phyloP scores from a whole-genome alignment of 1,140 invertebrate species.

The Rhagoletis zephyria region DNA sequence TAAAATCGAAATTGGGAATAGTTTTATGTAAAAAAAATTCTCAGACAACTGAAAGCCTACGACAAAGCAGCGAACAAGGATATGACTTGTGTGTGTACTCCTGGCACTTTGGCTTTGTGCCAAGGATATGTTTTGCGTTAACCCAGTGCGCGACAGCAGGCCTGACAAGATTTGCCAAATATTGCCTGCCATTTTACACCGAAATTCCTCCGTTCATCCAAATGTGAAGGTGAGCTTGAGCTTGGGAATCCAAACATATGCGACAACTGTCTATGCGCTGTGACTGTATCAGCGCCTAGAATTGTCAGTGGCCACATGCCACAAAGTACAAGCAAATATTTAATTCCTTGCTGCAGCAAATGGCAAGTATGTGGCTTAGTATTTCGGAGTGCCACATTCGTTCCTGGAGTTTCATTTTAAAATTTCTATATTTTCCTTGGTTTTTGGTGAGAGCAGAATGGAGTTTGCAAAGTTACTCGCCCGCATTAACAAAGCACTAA shows the following conservation, averaged over 20 bases:
- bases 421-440: too few relatives aligned
- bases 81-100: background rate
- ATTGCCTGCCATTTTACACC: background rate
- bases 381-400: too few relatives aligned
- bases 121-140: background rate
- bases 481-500: too few relatives aligned
- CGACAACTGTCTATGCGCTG: background rate
- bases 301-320: background rate
- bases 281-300: background rate
- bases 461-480: too few relatives aligned
- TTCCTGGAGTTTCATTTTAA: too few relatives aligned
- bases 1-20: too few relatives aligned
- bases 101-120: background rate
- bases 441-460: too few relatives aligned
- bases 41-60: too few relatives aligned
- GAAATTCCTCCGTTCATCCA: background rate
- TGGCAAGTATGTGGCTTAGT: too few relatives aligned
- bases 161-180: slow-evolving; percentile 11
- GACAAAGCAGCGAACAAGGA: background rate
- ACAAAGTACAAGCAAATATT: background rate
- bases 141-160: background rate
- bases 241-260: slow-evolving; percentile 8
- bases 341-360: background rate
- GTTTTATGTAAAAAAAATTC: too few relatives aligned
- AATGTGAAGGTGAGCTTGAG: background rate